Percentiles rank a stretch among this genome's conserved stretches.
Conservation (phyloP, 2,797 vertebrate species). For the Notamacropus eugenii region DNA sequence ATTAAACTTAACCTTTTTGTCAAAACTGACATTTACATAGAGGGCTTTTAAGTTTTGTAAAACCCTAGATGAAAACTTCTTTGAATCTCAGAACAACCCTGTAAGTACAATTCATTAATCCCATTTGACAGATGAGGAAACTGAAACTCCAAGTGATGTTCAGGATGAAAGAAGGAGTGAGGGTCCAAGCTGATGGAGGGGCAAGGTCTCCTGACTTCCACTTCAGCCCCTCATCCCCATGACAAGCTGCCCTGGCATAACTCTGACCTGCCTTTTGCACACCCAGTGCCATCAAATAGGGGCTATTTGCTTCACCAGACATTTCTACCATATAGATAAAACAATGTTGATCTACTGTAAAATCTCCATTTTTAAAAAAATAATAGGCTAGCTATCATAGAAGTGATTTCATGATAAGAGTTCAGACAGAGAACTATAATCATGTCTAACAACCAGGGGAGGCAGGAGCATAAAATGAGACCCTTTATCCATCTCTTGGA, state of each 20-base stretch:
- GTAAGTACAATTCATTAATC: not conserved
- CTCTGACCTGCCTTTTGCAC: not conserved
- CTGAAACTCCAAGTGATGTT: not conserved
- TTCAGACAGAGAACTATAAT: constrained; percentile 39
- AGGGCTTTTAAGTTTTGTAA: not conserved
- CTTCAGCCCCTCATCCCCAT: not conserved
- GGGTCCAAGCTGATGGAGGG: not conserved
- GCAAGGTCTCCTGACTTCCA: not conserved
- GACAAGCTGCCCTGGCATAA: not conserved
- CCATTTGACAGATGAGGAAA: not conserved
- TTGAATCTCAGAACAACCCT: not conserved
- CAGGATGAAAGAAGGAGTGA: not conserved
- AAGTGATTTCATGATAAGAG: constrained; percentile 21
- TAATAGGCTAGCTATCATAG: constrained; percentile 18
- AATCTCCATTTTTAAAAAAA: not conserved
- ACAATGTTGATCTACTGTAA: not conserved
- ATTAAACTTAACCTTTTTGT: not conserved
- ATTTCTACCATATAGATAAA: not conserved
- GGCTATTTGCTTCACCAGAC: not conserved
- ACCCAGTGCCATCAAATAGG: not conserved
- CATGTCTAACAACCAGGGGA: constrained; percentile 31
- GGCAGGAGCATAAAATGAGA: constrained; percentile 23
- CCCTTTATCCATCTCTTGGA: constrained; percentile 28
- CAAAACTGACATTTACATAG: not conserved
- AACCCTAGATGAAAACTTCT: not conserved